These are phyloP conservation scores for Chouioia cunea DNA, from an alignment of 2,888 invertebrate genomes.

Conservation along the genomic window DNA sequence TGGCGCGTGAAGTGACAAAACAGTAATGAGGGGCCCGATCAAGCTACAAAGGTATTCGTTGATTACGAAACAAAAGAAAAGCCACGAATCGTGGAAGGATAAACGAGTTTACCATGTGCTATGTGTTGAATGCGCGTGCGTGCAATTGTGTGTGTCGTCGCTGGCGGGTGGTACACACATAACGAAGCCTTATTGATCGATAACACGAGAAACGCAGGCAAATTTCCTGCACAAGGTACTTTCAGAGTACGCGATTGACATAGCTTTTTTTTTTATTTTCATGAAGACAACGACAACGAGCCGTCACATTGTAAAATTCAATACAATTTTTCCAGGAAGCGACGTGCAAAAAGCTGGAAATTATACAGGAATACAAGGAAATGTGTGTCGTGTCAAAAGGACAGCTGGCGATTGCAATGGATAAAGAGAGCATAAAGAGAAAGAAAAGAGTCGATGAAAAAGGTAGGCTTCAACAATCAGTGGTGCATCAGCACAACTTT, in stretches of 20 bases:
- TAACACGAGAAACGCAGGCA: constrained; percentile 28
- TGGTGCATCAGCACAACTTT: too few species aligned
- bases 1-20: constrained; percentile 2
- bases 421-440: too few species aligned
- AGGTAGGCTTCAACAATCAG: too few species aligned
- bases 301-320: too few species aligned
- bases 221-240: constrained; percentile 41
- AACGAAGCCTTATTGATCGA: constrained; percentile 41
- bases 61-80: constrained; percentile 39
- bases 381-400: too few species aligned
- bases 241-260: neutral
- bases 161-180: neutral
- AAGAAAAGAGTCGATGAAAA: too few species aligned
- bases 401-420: too few species aligned
- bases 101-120: constrained; percentile 34
- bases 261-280: constrained; percentile 32
- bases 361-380: too few species aligned
- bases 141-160: neutral
- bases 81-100: constrained; percentile 29
- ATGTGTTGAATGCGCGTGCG: neutral
- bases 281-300: constrained; percentile 26
- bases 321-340: too few species aligned
- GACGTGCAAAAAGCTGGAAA: too few species aligned
- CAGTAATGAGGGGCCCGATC: constrained; percentile 20
- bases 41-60: constrained; percentile 22